Conservation (phyloP, 2,888 invertebrate species). For the Salticus scenicus region DNA sequence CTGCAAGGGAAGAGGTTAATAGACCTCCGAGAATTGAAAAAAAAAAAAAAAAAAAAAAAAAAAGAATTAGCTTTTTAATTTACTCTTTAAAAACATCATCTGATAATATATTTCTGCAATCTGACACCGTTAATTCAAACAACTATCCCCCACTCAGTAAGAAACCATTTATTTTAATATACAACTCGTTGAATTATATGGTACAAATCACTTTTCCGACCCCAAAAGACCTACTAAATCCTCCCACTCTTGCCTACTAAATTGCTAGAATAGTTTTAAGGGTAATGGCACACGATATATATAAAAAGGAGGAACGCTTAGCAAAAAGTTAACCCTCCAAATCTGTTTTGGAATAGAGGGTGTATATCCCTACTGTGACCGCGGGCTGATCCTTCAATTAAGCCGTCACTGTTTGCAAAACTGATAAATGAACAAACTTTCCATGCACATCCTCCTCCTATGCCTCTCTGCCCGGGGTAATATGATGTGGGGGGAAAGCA, state of each 20-base stretch:
- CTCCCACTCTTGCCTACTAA: not conserved
- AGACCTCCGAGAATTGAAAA: too few relatives aligned
- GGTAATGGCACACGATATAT: not conserved
- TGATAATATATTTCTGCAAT: too few relatives aligned
- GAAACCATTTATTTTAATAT: not conserved
- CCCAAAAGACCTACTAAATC: not conserved
- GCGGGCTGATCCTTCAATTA: slow-evolving; percentile 66
- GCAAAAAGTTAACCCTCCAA: slow-evolving; percentile 12
- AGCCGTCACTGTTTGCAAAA: slow-evolving; percentile 53
- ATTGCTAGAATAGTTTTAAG: not conserved
- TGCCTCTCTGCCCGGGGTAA: not conserved
- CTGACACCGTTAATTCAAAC: not conserved
- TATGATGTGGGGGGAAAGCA: not conserved
- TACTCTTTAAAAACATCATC: too few relatives aligned
- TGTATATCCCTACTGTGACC: slow-evolving; percentile 36
- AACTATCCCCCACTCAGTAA: not conserved
- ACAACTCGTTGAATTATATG: not conserved
- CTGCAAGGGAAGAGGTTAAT: too few relatives aligned
- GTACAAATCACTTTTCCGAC: not conserved
- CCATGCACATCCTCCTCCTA: not conserved
- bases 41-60: too few relatives aligned
- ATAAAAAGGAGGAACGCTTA: not conserved
- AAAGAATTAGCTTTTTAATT: too few relatives aligned
- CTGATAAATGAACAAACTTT: slow-evolving; percentile 57
- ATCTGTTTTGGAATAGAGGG: slow-evolving; percentile 35